phyloP scores from a whole-genome alignment of 2,888 invertebrate genomes.

The Spodoptera exigua region DNA sequence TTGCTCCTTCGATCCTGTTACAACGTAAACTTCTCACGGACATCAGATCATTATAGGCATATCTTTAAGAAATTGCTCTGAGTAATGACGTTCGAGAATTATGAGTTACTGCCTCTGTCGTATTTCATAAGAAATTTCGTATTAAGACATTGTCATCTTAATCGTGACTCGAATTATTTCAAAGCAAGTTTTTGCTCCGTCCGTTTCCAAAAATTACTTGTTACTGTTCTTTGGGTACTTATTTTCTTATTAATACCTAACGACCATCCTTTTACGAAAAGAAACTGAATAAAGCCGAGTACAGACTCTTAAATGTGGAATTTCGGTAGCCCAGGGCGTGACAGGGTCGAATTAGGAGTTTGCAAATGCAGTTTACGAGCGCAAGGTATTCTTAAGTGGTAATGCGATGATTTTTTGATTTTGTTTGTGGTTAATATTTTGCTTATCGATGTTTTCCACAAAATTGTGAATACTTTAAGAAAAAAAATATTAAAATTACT shows the following conservation, averaged over 20 bases:
- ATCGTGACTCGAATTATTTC: slow-evolving; percentile 62
- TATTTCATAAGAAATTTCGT: slow-evolving; percentile 70
- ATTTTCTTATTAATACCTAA: slow-evolving; percentile 57
- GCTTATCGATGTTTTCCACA: slow-evolving; percentile 1
- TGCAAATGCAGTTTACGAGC: slow-evolving; percentile 54
- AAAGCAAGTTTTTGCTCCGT: slow-evolving; percentile 51
- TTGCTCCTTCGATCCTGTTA: slow-evolving; percentile 82
- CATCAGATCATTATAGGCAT: slow-evolving; percentile 80
- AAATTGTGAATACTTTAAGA: no score
- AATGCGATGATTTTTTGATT: slow-evolving; percentile 37
- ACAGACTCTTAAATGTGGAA: slow-evolving; percentile 72
- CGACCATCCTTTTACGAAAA: slow-evolving; percentile 53
- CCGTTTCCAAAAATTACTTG: slow-evolving; percentile 51
- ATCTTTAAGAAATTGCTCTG: slow-evolving; percentile 80
- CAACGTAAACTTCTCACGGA: slow-evolving; percentile 86
- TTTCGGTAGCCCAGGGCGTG: slow-evolving; percentile 83
- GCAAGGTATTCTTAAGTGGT: slow-evolving; percentile 44
- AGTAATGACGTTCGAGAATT: slow-evolving; percentile 81
- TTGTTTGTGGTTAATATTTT: slow-evolving; percentile 43
- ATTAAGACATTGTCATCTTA: slow-evolving; percentile 68
- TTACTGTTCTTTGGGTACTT: slow-evolving; percentile 43
- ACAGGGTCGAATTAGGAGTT: slow-evolving; percentile 68
- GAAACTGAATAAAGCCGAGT: slow-evolving; percentile 69
- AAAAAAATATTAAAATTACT: no score
- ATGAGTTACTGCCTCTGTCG: slow-evolving; percentile 71